Conservation (phyloP, 1,140 invertebrate species). For the Meloidogyne chitwoodi region DNA sequence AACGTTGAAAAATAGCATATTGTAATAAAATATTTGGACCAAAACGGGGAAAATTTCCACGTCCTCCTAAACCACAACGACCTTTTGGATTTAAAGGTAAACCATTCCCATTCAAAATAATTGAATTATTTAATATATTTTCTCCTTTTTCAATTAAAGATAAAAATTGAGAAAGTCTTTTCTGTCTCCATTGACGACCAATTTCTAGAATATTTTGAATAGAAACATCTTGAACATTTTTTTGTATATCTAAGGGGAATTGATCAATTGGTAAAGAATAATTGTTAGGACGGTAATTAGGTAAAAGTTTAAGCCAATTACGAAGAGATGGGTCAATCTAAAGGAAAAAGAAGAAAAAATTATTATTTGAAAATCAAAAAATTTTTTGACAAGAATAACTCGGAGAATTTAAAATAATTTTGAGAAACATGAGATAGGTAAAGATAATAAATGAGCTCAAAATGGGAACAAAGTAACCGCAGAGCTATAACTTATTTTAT, state of each 20-base stretch:
- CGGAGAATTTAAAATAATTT: too few species aligned
- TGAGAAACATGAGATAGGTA: too few species aligned
- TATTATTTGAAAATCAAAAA: too few species aligned
- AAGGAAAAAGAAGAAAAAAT: background rate
- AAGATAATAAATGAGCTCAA: too few species aligned
- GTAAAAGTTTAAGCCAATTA: conserved; percentile 15
- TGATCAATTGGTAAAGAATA: conserved; percentile 26
- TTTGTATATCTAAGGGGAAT: conserved; percentile 32
- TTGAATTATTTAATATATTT: background rate
- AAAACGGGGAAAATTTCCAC: conserved; percentile 39
- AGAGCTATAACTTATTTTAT: too few species aligned
- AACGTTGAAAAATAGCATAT: conserved; percentile 33
- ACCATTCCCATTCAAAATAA: conserved; percentile 20
- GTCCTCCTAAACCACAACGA: conserved; percentile 29
- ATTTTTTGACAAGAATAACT: too few species aligned
- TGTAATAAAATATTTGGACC: conserved; percentile 33
- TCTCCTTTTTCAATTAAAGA: background rate
- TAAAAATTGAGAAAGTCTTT: conserved; percentile 24
- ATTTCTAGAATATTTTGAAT: conserved; percentile 26
- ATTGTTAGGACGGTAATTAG: conserved; percentile 26
- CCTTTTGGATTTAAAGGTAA: conserved; percentile 41
- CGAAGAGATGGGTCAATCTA: background rate
- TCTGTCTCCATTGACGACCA: conserved; percentile 30
- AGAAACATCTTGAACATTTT: conserved; percentile 24
- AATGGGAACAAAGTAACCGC: too few species aligned